These are phyloP conservation scores for Oncorhynchus kisutch DNA, from an alignment of 2,113 vertebrate species.

Conservation along the genomic window DNA sequence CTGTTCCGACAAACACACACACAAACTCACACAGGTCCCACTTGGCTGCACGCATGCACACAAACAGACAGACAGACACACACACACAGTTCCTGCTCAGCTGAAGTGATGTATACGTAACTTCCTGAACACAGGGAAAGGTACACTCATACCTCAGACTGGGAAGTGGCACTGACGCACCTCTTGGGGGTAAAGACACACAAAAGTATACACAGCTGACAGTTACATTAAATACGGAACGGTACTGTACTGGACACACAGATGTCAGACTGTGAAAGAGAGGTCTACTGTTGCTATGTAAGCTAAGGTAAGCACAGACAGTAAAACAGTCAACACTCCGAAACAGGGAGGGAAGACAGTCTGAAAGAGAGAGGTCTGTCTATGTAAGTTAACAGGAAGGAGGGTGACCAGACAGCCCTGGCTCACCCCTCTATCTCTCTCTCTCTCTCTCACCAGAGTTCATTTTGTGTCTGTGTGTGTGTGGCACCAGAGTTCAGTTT, in stretches of 20 bases:
- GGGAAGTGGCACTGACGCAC: constrained; percentile 22
- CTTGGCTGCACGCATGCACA: no score
- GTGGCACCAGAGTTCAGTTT: no score
- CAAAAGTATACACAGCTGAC: no score
- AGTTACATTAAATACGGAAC: no score
- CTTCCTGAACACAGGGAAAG: constrained; percentile 57
- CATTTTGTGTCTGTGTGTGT: no score
- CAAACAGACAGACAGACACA: no score
- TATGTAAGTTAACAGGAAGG: background rate
- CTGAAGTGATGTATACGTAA: constrained; percentile 9
- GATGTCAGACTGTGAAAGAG: no score
- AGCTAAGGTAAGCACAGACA: background rate
- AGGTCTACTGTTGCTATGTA: no score
- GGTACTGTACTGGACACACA: no score
- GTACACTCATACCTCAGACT: constrained; percentile 45
- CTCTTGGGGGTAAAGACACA: background rate
- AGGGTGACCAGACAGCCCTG: background rate
- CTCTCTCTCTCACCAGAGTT: no score
- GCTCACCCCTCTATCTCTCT: no score
- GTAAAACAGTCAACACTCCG: background rate
- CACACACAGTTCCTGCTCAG: background rate
- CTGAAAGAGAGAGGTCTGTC: background rate
- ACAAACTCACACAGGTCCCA: background rate
- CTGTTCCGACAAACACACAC: background rate
- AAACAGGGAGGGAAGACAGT: background rate